Base-by-base conservation (phyloP, 2,113 vertebrate species). In the Coryphaenoides rupestris region DNA sequence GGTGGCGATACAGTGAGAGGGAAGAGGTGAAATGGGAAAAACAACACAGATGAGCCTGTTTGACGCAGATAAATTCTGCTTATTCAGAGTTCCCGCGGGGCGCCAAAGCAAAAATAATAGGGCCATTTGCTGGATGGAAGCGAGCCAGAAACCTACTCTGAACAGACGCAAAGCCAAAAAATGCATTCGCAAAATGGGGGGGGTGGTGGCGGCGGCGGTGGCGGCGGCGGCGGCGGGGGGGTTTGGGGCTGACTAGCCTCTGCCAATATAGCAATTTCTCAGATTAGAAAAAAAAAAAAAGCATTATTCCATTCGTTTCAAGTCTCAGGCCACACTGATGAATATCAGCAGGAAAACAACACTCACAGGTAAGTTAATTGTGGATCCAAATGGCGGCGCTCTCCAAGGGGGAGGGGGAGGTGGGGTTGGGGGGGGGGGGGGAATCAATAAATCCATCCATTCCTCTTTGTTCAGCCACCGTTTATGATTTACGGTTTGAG, bases 11-110 rank as follows among this genome's bases (percentile, higher is more conserved):
- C 58, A 63, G 68, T 53, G 69, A 65, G 69, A 65, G 59, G 16
- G 28, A 70, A 70, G 60, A 73, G 68, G 68, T 71, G 68, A 63
- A 77, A 74, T 47, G 64, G 76, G 58, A 70, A 84, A 60, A 70
- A 72, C 62, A 73, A 81, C 74, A 77, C 75, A 73, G 78, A 82
- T 64, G 69, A 78, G 73, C 75, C 83, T 84, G 82, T 77, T 79
- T 84, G 81, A 86, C 82, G 83, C 66, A 87, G 89, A 92, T 62
- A 69, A 78, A 88, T 91, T 90, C 85, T 85, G 77, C 88, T 91
- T 89, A 90, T 84, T 88, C 87, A 87, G 78, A 88, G 66, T 76
- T 90, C 90, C 79, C 77, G 61, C 78, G 69, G 83, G 89, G 86
- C 83, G 88, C 75, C 72, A 67, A 77, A 73, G 7, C 81, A 91